phyloP scores from a whole-genome alignment of 2,797 vertebrate species.

The Microctenopoma lineatum region DNA sequence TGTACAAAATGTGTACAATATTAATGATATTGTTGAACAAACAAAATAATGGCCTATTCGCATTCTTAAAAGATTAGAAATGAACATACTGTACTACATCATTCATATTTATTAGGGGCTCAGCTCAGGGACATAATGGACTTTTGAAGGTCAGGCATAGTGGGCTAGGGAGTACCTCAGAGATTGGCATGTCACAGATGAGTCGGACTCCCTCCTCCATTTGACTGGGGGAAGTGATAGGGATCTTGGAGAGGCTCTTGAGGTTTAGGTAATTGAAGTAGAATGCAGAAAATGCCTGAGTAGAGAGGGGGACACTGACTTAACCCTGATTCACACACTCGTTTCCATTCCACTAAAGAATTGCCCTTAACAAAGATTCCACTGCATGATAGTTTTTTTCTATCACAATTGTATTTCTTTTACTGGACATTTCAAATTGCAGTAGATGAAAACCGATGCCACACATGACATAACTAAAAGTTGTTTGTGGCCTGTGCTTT shows the following conservation, averaged over 20 bases:
- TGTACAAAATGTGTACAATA: no score
- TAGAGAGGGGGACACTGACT: conserved; percentile 3
- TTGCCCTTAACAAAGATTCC: no score
- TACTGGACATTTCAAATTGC: no score
- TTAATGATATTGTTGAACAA: no score
- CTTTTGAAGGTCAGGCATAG: no score
- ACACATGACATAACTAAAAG: no score
- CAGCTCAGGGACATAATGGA: background rate
- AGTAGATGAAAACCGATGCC: no score
- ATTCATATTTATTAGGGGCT: background rate
- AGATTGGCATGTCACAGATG: conserved; percentile 82
- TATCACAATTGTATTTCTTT: no score
- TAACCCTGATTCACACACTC: background rate
- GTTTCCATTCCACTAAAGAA: background rate
- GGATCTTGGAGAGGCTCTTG: conserved; percentile 68
- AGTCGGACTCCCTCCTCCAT: conserved; percentile 64
- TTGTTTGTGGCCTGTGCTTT: no score
- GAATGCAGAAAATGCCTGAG: conserved; percentile 90
- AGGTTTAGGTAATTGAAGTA: conserved; percentile 86
- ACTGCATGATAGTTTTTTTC: no score
- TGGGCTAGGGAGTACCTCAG: conserved; percentile 70
- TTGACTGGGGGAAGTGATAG: conserved; percentile 63
- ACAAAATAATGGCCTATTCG: background rate
- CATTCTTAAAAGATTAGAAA: background rate
- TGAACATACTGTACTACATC: background rate